Conservation (phyloP, 2,888 invertebrate species). For the Drosophila cognata region DNA sequence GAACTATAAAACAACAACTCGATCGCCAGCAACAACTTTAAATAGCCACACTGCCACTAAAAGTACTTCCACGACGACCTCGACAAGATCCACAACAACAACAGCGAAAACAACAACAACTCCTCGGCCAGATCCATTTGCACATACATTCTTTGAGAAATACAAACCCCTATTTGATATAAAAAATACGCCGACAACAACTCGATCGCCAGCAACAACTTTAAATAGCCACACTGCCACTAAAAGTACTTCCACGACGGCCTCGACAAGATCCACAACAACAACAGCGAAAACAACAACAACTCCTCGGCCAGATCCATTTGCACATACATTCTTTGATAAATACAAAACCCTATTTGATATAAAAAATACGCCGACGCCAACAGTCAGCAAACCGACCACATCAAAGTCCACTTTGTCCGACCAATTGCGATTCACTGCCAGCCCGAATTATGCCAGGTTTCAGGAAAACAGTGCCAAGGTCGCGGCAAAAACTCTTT, state of each 20-base stretch:
- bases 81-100: constrained; percentile 29
- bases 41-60: constrained; percentile 4
- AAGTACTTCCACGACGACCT: constrained; percentile 52
- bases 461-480: constrained; percentile 62
- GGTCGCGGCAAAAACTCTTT: constrained; percentile 57
- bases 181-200: neutral
- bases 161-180: constrained; percentile 49
- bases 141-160: constrained; percentile 66
- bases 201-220: neutral
- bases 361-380: neutral
- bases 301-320: constrained; percentile 46
- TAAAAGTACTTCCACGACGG: constrained; percentile 50
- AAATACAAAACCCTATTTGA: constrained; percentile 57
- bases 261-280: constrained; percentile 31
- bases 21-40: neutral
- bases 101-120: constrained; percentile 29
- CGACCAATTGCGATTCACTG: constrained; percentile 35
- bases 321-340: constrained; percentile 64
- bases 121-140: constrained; percentile 45
- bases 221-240: neutral
- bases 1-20: constrained; percentile 15
- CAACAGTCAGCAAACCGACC: constrained; percentile 23
- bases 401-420: constrained; percentile 12
- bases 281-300: constrained; percentile 22
- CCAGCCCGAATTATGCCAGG: constrained; percentile 63